Percentiles rank a stretch among this genome's conserved stretches.
phyloP scores from a whole-genome alignment of 1,140 invertebrate species.

The Campodea augens region DNA sequence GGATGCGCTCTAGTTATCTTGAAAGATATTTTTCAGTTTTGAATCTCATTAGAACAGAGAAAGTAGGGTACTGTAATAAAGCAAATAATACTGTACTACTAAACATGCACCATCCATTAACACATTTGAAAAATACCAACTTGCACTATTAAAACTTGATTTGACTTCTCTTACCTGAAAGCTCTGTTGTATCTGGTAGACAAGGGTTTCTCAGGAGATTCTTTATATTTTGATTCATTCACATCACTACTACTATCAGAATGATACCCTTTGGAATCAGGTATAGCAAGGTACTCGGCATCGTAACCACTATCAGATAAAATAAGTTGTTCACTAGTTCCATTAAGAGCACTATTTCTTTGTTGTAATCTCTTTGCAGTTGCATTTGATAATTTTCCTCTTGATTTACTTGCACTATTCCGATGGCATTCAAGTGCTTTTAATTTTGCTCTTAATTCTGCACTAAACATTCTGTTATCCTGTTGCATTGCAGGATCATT shows the following conservation, averaged over 20 bases:
- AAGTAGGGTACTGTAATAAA: not conserved
- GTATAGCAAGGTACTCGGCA: constrained; percentile 3
- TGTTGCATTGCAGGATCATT: constrained; percentile 8
- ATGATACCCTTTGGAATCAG: constrained; percentile 12
- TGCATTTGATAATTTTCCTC: not conserved
- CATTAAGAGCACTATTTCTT: not conserved
- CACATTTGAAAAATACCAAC: not conserved
- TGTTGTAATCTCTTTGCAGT: not conserved
- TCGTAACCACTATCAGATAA: constrained; percentile 4
- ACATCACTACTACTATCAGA: constrained; percentile 21
- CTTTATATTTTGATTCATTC: constrained; percentile 3
- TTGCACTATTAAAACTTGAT: not conserved
- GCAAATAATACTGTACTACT: not conserved
- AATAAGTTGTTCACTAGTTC: not conserved
- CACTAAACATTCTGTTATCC: constrained; percentile 9
- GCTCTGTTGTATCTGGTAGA: constrained; percentile 24
- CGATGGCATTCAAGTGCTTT: constrained; percentile 8
- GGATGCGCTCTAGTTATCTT: not conserved
- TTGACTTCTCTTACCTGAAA: constrained; percentile 23
- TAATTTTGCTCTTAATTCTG: constrained; percentile 12
- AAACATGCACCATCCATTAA: not conserved
- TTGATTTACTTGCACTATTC: not conserved
- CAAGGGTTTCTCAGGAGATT: not conserved
- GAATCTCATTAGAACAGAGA: too few relatives aligned
- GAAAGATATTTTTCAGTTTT: too few relatives aligned